Percentiles rank a stretch among this genome's conserved stretches.
Evolutionary conservation across 2,888 invertebrate species (phyloP).

Genomic region (Eumerus sabulonum): DNA sequence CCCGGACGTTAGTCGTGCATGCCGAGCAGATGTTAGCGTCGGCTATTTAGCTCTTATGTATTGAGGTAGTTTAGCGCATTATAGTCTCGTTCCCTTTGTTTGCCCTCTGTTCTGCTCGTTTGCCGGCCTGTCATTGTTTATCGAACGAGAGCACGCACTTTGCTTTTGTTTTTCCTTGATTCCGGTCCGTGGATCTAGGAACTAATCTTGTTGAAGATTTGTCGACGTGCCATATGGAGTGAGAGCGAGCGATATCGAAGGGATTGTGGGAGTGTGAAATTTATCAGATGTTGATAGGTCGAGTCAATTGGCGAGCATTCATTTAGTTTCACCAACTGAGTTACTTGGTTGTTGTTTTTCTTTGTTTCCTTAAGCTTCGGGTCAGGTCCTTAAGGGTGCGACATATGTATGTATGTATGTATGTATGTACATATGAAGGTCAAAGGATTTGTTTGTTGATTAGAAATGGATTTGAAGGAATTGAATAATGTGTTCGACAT

Average conservation of each 20-base stretch:
- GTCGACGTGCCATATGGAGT: background rate
- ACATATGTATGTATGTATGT: conserved; percentile 12
- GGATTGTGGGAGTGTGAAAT: conserved; percentile 27
- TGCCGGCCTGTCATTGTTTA: conserved; percentile 26
- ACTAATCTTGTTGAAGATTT: conserved; percentile 35
- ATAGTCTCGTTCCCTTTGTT: background rate
- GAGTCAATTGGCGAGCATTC: conserved; percentile 24
- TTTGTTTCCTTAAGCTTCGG: too few relatives aligned
- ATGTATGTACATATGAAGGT: background rate
- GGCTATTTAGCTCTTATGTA: conserved; percentile 24
- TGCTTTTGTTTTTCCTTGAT: background rate
- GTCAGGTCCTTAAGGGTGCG: background rate
- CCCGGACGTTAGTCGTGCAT: conserved; percentile 40
- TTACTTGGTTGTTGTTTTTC: background rate
- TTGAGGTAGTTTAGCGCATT: conserved; percentile 8
- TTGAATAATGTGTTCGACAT: too few relatives aligned
- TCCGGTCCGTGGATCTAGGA: conserved; percentile 42
- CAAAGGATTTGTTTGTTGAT: too few relatives aligned
- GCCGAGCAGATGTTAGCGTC: conserved; percentile 43
- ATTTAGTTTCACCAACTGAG: conserved; percentile 10
- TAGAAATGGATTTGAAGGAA: too few relatives aligned
- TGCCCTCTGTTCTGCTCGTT: background rate
- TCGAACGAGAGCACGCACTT: conserved; percentile 36
- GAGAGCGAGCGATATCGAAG: background rate
- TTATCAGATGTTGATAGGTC: conserved; percentile 29